Evolutionary conservation across 2,888 invertebrate genomes (phyloP).

Genomic region (Nemoura dubitans): DNA sequence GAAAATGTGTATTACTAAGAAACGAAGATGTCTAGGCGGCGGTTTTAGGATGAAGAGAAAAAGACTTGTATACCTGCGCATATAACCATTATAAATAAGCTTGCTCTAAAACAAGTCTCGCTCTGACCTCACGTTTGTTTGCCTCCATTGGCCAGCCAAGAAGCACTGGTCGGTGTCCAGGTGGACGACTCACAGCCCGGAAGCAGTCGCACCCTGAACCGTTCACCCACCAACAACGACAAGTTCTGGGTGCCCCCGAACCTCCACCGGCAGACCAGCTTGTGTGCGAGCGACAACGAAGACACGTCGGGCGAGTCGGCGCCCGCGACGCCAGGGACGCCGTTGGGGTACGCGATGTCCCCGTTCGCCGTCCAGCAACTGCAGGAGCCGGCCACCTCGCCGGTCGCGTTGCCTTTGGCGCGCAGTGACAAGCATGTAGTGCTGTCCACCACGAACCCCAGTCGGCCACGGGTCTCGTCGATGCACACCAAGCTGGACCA

Average conservation of each 20-base stretch:
- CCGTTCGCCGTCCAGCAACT: constrained; percentile 59
- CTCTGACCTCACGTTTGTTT: too few species aligned
- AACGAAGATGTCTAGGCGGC: too few species aligned
- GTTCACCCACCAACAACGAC: constrained; percentile 61
- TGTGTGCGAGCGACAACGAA: constrained; percentile 45
- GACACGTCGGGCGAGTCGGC: constrained; percentile 56
- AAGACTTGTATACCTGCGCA: too few species aligned
- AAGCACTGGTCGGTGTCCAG: constrained; percentile 60
- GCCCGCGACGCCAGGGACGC: constrained; percentile 62
- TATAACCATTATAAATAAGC: too few species aligned
- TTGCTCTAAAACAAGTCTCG: too few species aligned
- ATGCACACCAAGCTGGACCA: constrained; percentile 74
- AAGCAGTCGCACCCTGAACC: constrained; percentile 59
- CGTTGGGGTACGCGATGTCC: constrained; percentile 60
- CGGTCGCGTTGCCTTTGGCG: constrained; percentile 57
- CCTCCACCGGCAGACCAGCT: constrained; percentile 48
- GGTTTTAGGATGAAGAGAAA: too few species aligned
- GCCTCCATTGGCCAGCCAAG: constrained; percentile 56
- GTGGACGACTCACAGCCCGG: constrained; percentile 60
- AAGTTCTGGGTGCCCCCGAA: constrained; percentile 63
- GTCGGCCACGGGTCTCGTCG: constrained; percentile 63
- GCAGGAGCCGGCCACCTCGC: constrained; percentile 56
- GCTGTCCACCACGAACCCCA: constrained; percentile 61
- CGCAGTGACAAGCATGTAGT: constrained; percentile 65
- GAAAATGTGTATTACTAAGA: too few species aligned